A percentile compares a stretch with the other conserved stretches of the same genome.
Conservation (phyloP, 2,797 vertebrate species). For the Anguilla anguilla region DNA sequence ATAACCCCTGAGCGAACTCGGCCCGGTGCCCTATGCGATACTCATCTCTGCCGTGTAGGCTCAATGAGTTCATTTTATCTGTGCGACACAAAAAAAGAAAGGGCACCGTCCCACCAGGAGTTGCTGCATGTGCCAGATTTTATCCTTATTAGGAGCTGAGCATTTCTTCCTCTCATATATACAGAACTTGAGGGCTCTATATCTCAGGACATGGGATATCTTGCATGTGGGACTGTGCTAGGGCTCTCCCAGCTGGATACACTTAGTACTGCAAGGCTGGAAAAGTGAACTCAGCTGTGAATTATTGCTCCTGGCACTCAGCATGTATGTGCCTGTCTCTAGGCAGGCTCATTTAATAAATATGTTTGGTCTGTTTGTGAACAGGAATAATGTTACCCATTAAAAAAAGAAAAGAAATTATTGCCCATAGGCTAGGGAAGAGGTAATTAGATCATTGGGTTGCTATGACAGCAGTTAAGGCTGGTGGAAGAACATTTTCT, state of each 20-base stretch:
- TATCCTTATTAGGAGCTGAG: conserved; percentile 9
- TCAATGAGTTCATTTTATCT: not conserved
- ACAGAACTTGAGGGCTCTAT: not conserved
- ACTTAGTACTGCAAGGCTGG: not conserved
- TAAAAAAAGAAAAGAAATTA: not conserved
- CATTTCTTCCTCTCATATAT: not conserved
- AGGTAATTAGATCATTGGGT: not conserved
- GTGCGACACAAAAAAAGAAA: not conserved
- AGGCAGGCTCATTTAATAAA: not conserved
- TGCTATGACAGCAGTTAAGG: not conserved
- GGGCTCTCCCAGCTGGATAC: conserved; percentile 28
- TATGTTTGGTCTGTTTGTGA: not conserved
- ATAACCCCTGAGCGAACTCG: not conserved
- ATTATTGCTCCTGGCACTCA: not conserved
- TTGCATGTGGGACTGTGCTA: not conserved
- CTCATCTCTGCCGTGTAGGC: not conserved
- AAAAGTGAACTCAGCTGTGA: not conserved
- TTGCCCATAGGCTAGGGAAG: too few species aligned
- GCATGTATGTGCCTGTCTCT: not conserved
- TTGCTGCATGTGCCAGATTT: not conserved
- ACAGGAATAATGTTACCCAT: not conserved
- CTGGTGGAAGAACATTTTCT: not conserved
- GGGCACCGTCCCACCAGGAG: not conserved
- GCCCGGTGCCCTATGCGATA: not conserved
- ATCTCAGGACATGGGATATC: not conserved